phyloP scores from a whole-genome alignment of 1,140 invertebrate genomes.

The Drosophila pruinosa region DNA sequence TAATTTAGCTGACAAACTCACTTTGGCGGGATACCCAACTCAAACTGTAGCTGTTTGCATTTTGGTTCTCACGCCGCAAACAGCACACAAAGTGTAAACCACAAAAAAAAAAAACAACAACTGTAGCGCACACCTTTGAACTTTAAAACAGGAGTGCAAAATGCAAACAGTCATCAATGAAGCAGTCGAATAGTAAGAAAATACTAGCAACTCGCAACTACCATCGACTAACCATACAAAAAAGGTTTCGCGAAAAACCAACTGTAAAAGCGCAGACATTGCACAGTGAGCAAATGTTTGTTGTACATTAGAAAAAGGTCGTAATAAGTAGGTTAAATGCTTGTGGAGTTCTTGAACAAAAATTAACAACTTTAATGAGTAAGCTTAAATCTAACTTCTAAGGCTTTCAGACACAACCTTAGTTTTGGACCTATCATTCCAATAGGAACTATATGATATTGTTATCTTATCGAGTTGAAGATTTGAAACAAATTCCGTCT shows the following conservation, averaged over 20 bases:
- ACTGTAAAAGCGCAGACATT: conserved; percentile 58
- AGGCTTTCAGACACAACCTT: no score
- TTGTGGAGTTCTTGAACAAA: not conserved
- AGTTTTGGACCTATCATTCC: no score
- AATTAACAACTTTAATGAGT: no score
- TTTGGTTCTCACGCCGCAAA: conserved; percentile 70
- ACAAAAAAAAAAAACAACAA: conserved; percentile 33
- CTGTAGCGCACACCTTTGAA: conserved; percentile 62
- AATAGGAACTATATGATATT: no score
- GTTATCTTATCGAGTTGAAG: no score
- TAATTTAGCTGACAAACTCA: not conserved
- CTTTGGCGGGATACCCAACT: not conserved
- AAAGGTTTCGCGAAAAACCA: conserved; percentile 66
- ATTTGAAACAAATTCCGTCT: no score
- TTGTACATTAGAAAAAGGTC: not conserved
- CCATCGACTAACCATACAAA: conserved; percentile 46
- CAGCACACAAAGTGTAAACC: conserved; percentile 9
- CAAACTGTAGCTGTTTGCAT: conserved; percentile 9
- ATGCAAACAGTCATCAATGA: conserved; percentile 76
- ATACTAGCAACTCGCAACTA: conserved; percentile 17
- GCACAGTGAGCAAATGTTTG: conserved; percentile 41
- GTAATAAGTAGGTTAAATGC: not conserved
- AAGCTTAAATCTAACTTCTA: no score
- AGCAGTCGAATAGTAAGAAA: conserved; percentile 46
- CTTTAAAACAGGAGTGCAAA: conserved; percentile 78